Evolutionary conservation across 2,113 vertebrate genomes (phyloP).

Genomic region (Serinus canaria): DNA sequence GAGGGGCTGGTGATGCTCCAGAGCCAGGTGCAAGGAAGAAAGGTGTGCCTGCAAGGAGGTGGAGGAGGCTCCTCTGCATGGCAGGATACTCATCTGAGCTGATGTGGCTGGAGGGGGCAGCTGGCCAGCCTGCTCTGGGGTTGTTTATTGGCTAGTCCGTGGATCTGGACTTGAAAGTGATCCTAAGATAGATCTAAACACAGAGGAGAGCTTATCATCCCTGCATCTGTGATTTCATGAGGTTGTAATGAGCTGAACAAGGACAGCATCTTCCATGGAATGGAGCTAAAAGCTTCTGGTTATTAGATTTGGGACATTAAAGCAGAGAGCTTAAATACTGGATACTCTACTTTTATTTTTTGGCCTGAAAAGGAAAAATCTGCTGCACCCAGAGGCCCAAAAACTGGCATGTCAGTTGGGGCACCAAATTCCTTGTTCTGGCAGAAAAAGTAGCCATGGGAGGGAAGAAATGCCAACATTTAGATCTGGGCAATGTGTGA

Average conservation of each 20-base stretch:
- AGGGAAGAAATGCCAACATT: not conserved
- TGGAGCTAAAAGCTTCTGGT: not conserved
- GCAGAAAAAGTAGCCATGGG: not conserved
- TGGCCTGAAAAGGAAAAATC: not conserved
- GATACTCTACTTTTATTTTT: not conserved
- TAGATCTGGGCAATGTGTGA: not conserved
- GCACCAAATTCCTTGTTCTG: not conserved
- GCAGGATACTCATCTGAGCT: not conserved
- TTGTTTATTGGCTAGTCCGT: not conserved
- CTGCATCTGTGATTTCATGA: not conserved
- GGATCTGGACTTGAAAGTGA: not conserved
- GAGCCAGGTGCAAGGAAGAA: not conserved
- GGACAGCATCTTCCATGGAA: not conserved
- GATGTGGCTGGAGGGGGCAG: not conserved
- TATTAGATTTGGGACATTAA: not conserved
- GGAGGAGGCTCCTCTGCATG: not conserved
- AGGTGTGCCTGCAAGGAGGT: not conserved
- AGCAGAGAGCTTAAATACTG: not conserved
- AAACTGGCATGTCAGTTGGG: not conserved
- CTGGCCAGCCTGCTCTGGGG: fast-evolving
- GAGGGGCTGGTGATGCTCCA: not conserved
- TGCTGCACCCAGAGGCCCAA: not conserved
- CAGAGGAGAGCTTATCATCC: not conserved
- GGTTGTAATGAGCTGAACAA: not conserved
- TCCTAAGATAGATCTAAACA: not conserved